Conservation (phyloP, 2,888 invertebrate species). For the Melipona bicolor region DNA sequence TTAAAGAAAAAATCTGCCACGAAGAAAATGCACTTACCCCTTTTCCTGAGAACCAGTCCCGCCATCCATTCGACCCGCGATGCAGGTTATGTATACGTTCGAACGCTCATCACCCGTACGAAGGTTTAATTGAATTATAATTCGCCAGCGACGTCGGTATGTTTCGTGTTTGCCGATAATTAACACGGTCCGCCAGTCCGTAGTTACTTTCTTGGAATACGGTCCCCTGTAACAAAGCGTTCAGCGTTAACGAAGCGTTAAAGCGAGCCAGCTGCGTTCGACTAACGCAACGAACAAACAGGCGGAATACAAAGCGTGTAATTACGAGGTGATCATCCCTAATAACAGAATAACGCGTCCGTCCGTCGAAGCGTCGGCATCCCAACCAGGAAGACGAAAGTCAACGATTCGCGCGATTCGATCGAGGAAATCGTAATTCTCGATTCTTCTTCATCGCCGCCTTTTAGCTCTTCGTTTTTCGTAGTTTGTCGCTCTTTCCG, state of each 20-base stretch:
- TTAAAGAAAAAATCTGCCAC: neutral
- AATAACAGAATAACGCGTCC: slow-evolving; percentile 38
- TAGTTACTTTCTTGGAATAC: slow-evolving; percentile 68
- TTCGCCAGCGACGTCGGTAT: slow-evolving; percentile 11
- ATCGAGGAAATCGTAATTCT: slow-evolving; percentile 46
- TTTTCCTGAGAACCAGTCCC: neutral
- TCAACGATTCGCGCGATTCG: neutral
- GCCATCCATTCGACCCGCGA: neutral
- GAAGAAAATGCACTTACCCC: neutral
- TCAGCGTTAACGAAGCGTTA: slow-evolving; percentile 82
- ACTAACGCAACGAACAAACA: slow-evolving; percentile 69
- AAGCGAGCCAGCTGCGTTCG: slow-evolving; percentile 79
- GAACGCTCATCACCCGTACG: neutral
- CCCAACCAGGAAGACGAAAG: too few species aligned
- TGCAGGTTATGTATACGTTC: too few species aligned
- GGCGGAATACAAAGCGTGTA: slow-evolving; percentile 73
- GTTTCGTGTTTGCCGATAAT: slow-evolving; percentile 51
- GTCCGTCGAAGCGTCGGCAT: neutral
- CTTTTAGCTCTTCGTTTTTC: slow-evolving; percentile 27
- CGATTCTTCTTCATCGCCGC: slow-evolving; percentile 25
- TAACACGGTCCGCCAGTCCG: slow-evolving; percentile 38
- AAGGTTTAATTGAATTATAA: slow-evolving; percentile 40
- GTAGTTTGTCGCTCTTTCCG: slow-evolving; percentile 39
- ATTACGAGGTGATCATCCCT: slow-evolving; percentile 67
- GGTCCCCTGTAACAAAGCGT: slow-evolving; percentile 77